Conservation (phyloP, 2,113 vertebrate genomes). For the Dromaius novaehollandiae region DNA sequence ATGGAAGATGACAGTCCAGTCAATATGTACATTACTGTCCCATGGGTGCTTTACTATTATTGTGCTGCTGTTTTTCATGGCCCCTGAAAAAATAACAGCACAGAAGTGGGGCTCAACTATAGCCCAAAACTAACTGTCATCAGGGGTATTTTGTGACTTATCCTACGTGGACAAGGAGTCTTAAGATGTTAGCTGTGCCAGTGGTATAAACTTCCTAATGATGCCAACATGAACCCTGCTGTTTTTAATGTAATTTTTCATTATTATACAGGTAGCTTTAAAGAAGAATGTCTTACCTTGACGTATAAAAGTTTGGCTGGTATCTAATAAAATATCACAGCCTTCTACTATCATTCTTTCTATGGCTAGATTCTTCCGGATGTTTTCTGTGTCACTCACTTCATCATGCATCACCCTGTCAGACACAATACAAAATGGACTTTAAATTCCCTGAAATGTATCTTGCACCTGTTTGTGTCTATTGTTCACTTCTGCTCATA, state of each 20-base stretch:
- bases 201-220: background rate
- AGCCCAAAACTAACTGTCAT: background rate
- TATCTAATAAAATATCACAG: conserved; percentile 95
- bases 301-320: conserved; percentile 95
- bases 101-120: conserved; percentile 7
- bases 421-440: background rate
- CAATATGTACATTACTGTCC: background rate
- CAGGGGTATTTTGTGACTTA: background rate
- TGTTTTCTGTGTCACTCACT: conserved; percentile 98
- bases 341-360: conserved; percentile 98
- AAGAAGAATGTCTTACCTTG: conserved; percentile 83
- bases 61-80: conserved; percentile 46
- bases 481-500: background rate
- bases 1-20: conserved; percentile 34
- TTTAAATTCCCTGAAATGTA: background rate
- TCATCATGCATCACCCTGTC: conserved; percentile 96
- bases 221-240: background rate
- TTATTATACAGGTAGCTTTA: accelerated
- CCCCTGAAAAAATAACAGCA: conserved; percentile 48
- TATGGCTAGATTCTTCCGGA: conserved; percentile 95
- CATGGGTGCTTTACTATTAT: conserved; percentile 10
- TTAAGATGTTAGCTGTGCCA: background rate
- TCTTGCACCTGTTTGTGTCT: background rate
- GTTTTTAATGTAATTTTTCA: background rate
- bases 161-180: background rate